Percentiles rank a stretch among this genome's conserved stretches.
phyloP scores from a whole-genome alignment of 1,140 invertebrate species.

The Aphelenchoides fujianensis region DNA sequence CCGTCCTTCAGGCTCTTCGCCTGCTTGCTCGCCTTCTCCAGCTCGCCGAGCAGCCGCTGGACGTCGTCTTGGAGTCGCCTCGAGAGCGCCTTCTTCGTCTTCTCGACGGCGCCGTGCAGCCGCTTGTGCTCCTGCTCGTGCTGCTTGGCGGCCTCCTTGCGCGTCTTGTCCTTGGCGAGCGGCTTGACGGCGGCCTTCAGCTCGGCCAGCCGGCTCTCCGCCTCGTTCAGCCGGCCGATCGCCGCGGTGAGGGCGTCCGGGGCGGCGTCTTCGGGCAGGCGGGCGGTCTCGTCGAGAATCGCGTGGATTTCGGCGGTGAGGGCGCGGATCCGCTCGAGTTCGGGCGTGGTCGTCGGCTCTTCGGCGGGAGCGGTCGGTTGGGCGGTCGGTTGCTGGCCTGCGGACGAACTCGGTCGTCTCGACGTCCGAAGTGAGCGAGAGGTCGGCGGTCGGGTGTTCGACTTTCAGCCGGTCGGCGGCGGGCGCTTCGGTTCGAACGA shows the following conservation, averaged over 20 bases:
- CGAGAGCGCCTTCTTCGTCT: background rate
- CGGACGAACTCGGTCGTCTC: too few relatives aligned
- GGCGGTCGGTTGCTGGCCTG: too few relatives aligned
- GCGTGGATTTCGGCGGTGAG: too few relatives aligned
- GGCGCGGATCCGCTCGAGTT: background rate
- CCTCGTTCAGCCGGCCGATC: background rate
- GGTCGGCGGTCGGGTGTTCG: too few relatives aligned
- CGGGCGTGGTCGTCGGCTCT: too few relatives aligned
- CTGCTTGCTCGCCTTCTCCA: background rate
- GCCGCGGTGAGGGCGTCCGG: background rate
- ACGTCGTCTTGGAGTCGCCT: background rate
- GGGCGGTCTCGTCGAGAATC: background rate
- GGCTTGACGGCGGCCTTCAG: background rate
- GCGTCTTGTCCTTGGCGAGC: background rate
- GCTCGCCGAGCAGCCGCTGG: background rate
- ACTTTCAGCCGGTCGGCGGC: too few relatives aligned
- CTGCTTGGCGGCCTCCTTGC: background rate
- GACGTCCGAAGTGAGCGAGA: too few relatives aligned
- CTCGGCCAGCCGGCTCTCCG: background rate
- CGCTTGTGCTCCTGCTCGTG: background rate
- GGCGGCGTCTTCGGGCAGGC: background rate
- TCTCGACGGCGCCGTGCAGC: background rate
- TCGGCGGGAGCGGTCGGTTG: too few relatives aligned
- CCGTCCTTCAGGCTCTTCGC: background rate
- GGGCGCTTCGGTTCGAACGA: too few relatives aligned